phyloP scores from a whole-genome alignment of 2,888 invertebrate genomes.

The Trissoscelio sp. region DNA sequence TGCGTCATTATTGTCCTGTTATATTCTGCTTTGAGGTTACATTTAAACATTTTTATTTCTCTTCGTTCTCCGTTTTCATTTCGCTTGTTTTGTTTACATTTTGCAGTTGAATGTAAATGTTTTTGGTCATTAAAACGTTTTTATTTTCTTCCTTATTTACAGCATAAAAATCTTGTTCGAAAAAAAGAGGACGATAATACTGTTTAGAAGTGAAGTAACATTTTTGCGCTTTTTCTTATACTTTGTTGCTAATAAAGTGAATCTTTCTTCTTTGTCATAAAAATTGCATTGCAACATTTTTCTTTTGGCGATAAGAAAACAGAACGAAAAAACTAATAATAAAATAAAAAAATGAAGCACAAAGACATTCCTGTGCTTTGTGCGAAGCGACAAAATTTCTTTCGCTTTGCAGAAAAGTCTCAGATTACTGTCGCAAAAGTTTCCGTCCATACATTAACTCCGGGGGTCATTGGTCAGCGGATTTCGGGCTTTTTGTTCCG shows the following conservation, averaged over 20 bases:
- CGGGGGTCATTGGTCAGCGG: constrained; percentile 54
- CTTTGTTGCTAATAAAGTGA: too few species aligned
- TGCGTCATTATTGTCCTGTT: constrained; percentile 1
- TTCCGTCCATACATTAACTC: constrained; percentile 41
- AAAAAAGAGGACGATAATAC: too few species aligned
- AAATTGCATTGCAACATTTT: constrained; percentile 10
- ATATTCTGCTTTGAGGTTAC: neutral
- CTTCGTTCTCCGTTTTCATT: neutral
- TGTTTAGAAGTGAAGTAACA: too few species aligned
- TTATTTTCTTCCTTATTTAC: too few species aligned
- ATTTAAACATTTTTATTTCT: too few species aligned
- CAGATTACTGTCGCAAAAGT: constrained; percentile 55
- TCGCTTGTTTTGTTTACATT: constrained; percentile 2
- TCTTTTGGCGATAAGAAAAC: neutral
- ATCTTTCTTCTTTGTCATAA: too few species aligned
- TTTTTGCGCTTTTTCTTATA: too few species aligned
- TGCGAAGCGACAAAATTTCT: constrained; percentile 33
- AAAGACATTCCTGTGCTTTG: constrained; percentile 49
- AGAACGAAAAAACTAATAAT: neutral
- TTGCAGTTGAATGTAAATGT: neutral
- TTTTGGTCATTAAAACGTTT: neutral
- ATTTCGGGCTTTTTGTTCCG: constrained; percentile 43
- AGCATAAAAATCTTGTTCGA: too few species aligned
- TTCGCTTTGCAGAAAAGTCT: constrained; percentile 37
- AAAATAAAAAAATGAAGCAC: neutral